These are phyloP conservation scores for Drosophila nigrodunni DNA, from an alignment of 1,140 invertebrate genomes.

Conservation along the genomic window DNA sequence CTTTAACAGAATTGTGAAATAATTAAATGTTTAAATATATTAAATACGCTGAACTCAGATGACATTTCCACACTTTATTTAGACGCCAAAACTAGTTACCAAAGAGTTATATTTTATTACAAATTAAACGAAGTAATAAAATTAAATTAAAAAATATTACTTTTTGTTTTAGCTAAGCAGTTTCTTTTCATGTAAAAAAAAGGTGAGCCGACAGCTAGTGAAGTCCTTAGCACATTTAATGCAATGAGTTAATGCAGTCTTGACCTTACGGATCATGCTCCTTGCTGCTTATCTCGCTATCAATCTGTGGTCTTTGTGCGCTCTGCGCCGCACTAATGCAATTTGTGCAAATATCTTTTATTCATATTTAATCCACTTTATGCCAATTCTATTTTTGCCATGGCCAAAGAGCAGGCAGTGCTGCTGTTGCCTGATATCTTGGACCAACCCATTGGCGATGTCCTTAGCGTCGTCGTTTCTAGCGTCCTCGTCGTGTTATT, in stretches of 20 bases:
- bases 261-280: conserved; percentile 33
- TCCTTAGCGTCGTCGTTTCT: conserved; percentile 27
- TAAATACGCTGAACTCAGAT: no score
- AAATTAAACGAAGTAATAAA: no score
- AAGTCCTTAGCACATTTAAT: conserved; percentile 45
- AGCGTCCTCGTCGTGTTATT: conserved; percentile 32
- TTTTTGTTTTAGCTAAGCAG: no score
- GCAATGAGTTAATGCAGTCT: conserved; percentile 58
- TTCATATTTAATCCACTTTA: conserved; percentile 82
- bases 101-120: no score
- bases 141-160: no score
- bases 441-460: conserved; percentile 30
- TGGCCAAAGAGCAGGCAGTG: neutral
- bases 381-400: conserved; percentile 61
- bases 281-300: conserved; percentile 21
- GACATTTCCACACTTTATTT: no score
- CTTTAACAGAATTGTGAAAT: no score
- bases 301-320: conserved; percentile 23
- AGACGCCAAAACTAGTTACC: no score
- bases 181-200: neutral
- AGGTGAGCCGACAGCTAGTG: neutral
- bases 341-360: conserved; percentile 81
- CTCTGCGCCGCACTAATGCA: conserved; percentile 56
- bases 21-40: no score
- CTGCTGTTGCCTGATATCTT: neutral